Evolutionary conservation across 2,888 invertebrate genomes (phyloP), one percentile per base, ranked within the genome.

Genomic region (Barypeithes pellucidus): DNA sequence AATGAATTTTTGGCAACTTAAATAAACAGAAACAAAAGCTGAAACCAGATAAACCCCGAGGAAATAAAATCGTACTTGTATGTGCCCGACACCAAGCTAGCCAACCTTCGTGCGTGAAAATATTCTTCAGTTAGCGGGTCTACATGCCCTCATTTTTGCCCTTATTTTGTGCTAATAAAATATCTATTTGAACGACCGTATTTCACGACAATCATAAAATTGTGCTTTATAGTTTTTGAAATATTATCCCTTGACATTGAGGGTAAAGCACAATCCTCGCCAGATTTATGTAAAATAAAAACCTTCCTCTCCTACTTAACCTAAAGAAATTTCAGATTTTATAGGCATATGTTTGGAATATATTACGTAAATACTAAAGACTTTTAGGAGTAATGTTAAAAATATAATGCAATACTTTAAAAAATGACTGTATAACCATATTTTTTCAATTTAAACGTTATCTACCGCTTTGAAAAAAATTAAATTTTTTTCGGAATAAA

Each of bases 101-200:
- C 41, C 50, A 72, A 16, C 62, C 43, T 60, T 60, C 67, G 69
- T 73, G 73, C 69, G 73, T 73, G 73, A 43, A 65, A 60, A 65
- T 57, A 24, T 65, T 50, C 68, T 62, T 43, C 59, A 61, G 43
- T 59, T 73, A 39, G 52, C 66, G 62, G 59, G 41, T 24, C 57
- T 47, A 62, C 20, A 52, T 67, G 61, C 29, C 73, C 59, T 63
- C 57, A 72, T 61, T 62, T 57, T 62, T 67, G 61, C 29, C 72
- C 63, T 63, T 63, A 72, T 62, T 63, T 57, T 62, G 63, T 36
- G 65, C 68, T 73, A 65, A 69, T 73, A 69, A 73, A 69, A 69
- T 73, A 73, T 69, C 65, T 63, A 62, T 67, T 67, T 73, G 29
- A 72, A 73, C 68, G 65, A 65, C 59, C 50, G 43, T 57, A 41